Base-by-base conservation (phyloP, 2,888 invertebrate species). In the Cepaea hortensis region DNA sequence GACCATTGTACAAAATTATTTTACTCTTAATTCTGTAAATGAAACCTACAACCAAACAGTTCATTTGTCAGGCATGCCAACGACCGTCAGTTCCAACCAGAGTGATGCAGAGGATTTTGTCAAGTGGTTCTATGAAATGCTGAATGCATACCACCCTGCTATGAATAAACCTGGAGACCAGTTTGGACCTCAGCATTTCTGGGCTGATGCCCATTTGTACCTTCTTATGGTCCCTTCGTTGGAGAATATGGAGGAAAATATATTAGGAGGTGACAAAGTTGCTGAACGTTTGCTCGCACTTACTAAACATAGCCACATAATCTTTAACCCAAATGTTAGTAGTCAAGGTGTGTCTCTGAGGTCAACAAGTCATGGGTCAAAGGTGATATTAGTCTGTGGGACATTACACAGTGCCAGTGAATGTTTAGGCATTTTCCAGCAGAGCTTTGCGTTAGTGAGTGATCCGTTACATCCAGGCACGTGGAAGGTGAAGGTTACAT, bases 401-500 rank as follows among this genome's bases (percentile, higher is more conserved):
- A 96, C 96, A 0, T 91, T 96, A 65, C 96, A 96, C 91, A 94
- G 95, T 5, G 93, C 94, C 6, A 93, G 94, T 82, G 85, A 90
- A 61, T 95, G 95, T 89, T 95, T 96, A 0, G 96, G 96, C 3
- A 94, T 96, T 62, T 96, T 96, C 92, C 96, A 96, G 91, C 96
- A 96, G 91, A 94, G 95, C 77, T 96, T 96, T 94, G 96, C 96
- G 3, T 93, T 96, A 73, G 94, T 96, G 48, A 95, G 96, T 88
- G 96, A 96, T 93, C 96, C 96, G 9, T 46, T 76, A 7, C 18
- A 65, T 11, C 84, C 84, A 50, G 77, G 96, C 91, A 96, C 96
- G 91, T 96, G 96, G 96, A 96, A 96, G 94, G 95, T 96, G 48
- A 96, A 96, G 92, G 95, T 94, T n/a, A 95, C 95, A 9, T 90